Base-by-base conservation (phyloP, 2,113 vertebrate species). In the Alectura lathami region DNA sequence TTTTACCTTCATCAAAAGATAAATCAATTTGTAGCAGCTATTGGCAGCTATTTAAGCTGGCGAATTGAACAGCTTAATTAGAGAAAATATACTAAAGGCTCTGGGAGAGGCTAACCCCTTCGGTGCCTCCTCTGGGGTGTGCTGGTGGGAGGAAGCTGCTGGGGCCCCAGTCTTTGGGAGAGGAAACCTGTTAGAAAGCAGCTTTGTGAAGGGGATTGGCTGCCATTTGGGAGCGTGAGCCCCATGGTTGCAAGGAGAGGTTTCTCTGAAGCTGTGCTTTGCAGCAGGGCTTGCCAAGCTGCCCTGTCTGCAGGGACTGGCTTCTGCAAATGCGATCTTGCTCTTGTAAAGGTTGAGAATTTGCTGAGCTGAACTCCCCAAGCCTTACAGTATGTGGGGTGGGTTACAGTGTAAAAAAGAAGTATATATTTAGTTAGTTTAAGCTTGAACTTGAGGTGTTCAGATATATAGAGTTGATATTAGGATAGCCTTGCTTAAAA, bases 11-110 rank as follows among this genome's bases (percentile, higher is more conserved):
- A 94, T 97, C 95, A 97, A 96, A 96, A 89, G 93, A 96, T 96
- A 95, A 97, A 97, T 97, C 96, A 97, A 94, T 97, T 97, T 97
- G 92, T 94, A 97, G 97, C 94, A 97, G 96, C 87, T 96, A 96
- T 97, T 95, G 97, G 95, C 97, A 97, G 92, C 89, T 93, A 86
- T 95, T 97, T 97, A 97, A 96, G 69, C 85, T 88, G 86, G 81
- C 0, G 53, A 91, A 86, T 86, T 92, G 94, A 94, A 90, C 74
- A 69, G 81, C 91, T 96, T 97, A 97, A 98, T 95, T 97, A 93
- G 93, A 68, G 94, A 90, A 96, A 97, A 79, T 89, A 91, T 96
- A 97, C 96, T 96, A 96, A 92, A 82, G 84, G 89, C 91, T 93
- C 64, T 75, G 85, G 89, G 84, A 70, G 69, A 66, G 54, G 38